Evolutionary conservation across 2,113 vertebrate genomes (phyloP), one percentile per base, ranked within the genome.

Genomic region (Oreochromis aureus): DNA sequence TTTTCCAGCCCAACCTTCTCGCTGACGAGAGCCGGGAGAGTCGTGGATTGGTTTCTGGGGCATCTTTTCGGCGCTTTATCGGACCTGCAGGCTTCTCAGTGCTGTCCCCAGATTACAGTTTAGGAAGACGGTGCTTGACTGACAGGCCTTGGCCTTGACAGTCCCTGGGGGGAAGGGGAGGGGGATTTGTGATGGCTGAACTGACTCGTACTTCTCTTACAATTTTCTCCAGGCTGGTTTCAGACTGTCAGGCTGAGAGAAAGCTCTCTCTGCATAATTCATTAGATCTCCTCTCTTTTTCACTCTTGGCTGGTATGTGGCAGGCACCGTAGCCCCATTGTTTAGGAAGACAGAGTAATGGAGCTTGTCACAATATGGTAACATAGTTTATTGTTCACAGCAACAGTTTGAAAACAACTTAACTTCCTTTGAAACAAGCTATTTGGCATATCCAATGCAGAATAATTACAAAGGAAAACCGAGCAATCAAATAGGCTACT

Each of bases 191-290:
- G 92, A 94, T 93, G 95, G 93, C 94, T 95, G 90, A 93, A 94
- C 93, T 92, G 92, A 93, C 93, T 95, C 86, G 90, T 92, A 95
- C 95, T 96, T 95, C 94, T 95, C 89, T 90, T 93, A 96, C 94
- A 92, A 93, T 95, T 94, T 94, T 95, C 94, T 95, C 94, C 86
- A 91, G 89, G 93, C 94, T 94, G 93, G 92, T 92, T 92, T 93
- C 87, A 86, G 93, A 92, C 91, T 95, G 93, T 93, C 88, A 94
- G 92, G 89, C 88, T 86, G 93, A 83, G 89, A 94, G 94, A 94
- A 95, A 94, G 93, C 87, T 90, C 90, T 89, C 80, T 89, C 94
- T 96, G 94, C 94, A 95, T 96, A 95, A 96, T 96, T 96, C 92
- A 96, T 94, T 91, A 94, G 92, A 95, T 92, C 92, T 90, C 91